phyloP scores from a whole-genome alignment of 2,888 invertebrate genomes.

The Acronicta psi region DNA sequence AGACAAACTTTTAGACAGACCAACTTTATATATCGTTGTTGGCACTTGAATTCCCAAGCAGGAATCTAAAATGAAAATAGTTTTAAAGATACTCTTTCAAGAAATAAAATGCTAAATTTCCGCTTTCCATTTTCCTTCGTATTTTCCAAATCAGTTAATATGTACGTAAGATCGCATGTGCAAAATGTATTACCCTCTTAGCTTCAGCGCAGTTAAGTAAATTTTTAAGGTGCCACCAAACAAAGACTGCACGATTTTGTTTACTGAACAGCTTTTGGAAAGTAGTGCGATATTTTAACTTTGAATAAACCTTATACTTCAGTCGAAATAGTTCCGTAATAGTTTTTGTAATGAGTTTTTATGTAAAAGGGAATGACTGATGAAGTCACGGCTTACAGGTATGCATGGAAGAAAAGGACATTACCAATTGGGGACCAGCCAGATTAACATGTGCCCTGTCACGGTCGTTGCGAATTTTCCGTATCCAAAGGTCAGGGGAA shows the following conservation, averaged over 20 bases:
- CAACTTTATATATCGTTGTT: neutral
- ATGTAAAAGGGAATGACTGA: no score
- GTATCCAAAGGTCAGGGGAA: no score
- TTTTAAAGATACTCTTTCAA: conserved; percentile 2
- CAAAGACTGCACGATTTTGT: conserved; percentile 27
- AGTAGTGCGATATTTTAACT: conserved; percentile 6
- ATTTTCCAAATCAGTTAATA: conserved; percentile 45
- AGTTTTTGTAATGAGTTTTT: no score
- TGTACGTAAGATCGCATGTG: conserved; percentile 12
- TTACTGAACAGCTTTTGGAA: conserved; percentile 23
- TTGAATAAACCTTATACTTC: neutral
- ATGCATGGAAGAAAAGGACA: no score
- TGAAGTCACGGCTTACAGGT: no score
- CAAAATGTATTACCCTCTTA: conserved; percentile 34
- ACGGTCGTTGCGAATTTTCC: no score
- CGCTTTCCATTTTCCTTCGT: conserved; percentile 11
- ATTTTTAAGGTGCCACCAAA: conserved; percentile 36
- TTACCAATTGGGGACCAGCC: no score
- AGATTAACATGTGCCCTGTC: no score
- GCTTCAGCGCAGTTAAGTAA: conserved; percentile 25
- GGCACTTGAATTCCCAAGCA: neutral
- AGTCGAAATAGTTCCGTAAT: neutral
- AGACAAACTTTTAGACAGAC: no score
- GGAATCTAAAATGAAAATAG: neutral
- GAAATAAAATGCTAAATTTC: neutral